phyloP scores from a whole-genome alignment of 2,888 invertebrate genomes.

The Scrobipalpa costella region DNA sequence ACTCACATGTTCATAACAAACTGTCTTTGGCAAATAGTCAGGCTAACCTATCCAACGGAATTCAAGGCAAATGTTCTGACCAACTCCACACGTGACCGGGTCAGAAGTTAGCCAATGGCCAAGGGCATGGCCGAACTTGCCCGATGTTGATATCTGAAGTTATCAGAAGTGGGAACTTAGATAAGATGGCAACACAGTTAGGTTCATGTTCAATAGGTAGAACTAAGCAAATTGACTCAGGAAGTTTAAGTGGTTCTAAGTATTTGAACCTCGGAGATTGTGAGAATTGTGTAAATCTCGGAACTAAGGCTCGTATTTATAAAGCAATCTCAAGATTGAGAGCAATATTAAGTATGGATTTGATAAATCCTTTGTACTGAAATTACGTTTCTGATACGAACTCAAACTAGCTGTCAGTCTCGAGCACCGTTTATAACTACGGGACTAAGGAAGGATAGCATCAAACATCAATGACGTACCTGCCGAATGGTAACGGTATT shows the following conservation, averaged over 20 bases:
- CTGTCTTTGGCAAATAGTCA: not conserved
- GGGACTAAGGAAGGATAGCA: too few relatives aligned
- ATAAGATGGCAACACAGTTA: constrained; percentile 9
- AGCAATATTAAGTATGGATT: too few relatives aligned
- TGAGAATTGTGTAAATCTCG: too few relatives aligned
- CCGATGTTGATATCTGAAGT: constrained; percentile 10
- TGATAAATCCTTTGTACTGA: too few relatives aligned
- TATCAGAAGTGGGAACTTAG: constrained; percentile 5
- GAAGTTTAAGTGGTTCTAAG: not conserved
- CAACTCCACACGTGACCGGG: not conserved
- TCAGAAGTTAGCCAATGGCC: not conserved
- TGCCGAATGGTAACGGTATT: too few relatives aligned
- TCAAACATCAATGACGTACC: too few relatives aligned
- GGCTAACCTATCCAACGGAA: not conserved
- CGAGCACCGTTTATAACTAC: too few relatives aligned
- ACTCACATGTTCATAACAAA: not conserved
- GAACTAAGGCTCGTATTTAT: too few relatives aligned
- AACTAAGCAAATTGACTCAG: not conserved
- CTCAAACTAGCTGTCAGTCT: too few relatives aligned
- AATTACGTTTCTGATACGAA: too few relatives aligned
- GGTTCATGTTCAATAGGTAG: not conserved
- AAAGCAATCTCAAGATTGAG: too few relatives aligned
- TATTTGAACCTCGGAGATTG: too few relatives aligned
- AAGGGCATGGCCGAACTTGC: not conserved
- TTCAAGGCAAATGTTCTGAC: not conserved